Percentiles rank a stretch among this genome's conserved stretches.
Evolutionary conservation across 2,797 vertebrate species (phyloP).

Genomic region (Chromobotia macracanthus): DNA sequence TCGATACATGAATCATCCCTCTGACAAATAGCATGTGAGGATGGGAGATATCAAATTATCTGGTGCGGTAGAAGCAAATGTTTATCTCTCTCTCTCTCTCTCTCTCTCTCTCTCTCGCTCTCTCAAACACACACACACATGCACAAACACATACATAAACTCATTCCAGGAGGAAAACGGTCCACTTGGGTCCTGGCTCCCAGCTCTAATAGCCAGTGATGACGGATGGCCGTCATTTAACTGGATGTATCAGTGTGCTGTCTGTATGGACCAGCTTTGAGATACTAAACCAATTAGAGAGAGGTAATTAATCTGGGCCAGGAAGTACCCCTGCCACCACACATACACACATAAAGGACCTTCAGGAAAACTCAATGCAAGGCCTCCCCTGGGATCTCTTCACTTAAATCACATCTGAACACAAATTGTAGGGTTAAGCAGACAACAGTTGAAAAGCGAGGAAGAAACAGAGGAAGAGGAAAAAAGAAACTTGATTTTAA

Average conservation of each 20-base stretch:
- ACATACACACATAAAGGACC: conserved; percentile 63
- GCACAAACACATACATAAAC: conserved; percentile 28
- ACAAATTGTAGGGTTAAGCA: conserved; percentile 28
- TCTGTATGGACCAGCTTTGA: conserved; percentile 87
- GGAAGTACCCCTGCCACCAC: conserved; percentile 67
- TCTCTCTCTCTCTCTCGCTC: no score
- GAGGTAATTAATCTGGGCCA: conserved; percentile 88
- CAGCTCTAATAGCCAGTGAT: conserved; percentile 82
- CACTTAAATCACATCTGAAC: conserved; percentile 51
- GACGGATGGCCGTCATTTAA: conserved; percentile 91
- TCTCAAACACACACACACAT: conserved; percentile 32
- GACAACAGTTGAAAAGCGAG: neutral
- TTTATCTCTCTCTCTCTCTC: neutral
- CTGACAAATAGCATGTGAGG: conserved; percentile 40
- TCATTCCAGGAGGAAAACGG: conserved; percentile 76
- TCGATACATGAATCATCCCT: conserved; percentile 46
- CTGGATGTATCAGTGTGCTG: conserved; percentile 85
- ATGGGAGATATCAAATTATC: conserved; percentile 81
- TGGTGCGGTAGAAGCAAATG: conserved; percentile 48
- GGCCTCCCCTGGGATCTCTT: conserved; percentile 27
- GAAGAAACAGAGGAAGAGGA: no score
- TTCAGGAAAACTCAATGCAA: conserved; percentile 61
- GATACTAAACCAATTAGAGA: conserved; percentile 89
- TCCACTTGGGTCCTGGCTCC: conserved; percentile 80
- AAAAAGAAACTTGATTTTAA: no score